These are phyloP conservation scores for Stichodactyla mertensii DNA, from an alignment of 64 coral and sea anemone genomes.

Conservation along the genomic window DNA sequence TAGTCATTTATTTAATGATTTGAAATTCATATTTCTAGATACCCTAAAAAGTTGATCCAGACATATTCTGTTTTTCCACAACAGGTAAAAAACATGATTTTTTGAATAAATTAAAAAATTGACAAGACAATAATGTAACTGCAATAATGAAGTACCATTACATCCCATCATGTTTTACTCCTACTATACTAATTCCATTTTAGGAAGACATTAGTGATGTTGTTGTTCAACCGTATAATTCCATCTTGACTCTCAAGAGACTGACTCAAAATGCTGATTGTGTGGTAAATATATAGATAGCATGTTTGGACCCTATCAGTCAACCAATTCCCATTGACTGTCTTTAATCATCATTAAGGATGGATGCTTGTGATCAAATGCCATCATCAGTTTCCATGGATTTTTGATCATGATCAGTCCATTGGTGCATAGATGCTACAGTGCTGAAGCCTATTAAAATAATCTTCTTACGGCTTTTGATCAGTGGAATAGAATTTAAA, in stretches of 20 bases:
- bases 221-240: conserved; percentile 98
- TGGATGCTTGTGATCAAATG: too few species aligned
- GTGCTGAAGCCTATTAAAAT: too few species aligned
- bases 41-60: conserved; percentile 95
- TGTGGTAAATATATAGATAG: conserved; percentile 63
- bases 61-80: conserved; percentile 98
- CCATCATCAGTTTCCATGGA: too few species aligned
- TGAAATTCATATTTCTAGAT: conserved; percentile 35
- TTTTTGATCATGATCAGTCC: too few species aligned
- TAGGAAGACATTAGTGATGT: conserved; percentile 99
- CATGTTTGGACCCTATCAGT: too few species aligned
- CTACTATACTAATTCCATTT: background rate
- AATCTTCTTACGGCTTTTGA: too few species aligned
- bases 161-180: too few species aligned
- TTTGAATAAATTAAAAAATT: background rate
- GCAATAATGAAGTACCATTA: too few species aligned
- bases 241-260: conserved; percentile 90
- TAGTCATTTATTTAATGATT: background rate
- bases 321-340: too few species aligned
- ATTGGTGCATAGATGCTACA: too few species aligned
- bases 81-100: conserved; percentile 48
- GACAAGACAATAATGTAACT: background rate
- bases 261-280: conserved; percentile 99
- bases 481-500: too few species aligned
- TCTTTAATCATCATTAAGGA: too few species aligned